Base-by-base conservation (phyloP, 2,888 invertebrate genomes). In the Cryptocheilus praepositus region DNA sequence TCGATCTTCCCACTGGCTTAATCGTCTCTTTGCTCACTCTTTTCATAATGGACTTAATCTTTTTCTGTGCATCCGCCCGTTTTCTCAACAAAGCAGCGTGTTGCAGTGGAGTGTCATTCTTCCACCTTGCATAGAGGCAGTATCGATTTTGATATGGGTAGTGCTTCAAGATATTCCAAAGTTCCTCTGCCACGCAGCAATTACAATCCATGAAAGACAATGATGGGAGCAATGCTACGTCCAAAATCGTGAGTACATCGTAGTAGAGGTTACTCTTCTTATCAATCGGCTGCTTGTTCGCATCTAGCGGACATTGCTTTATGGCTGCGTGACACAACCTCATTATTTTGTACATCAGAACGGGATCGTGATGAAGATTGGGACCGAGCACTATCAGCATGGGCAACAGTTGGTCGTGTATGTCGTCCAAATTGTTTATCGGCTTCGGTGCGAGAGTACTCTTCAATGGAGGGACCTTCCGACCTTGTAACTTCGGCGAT, bases 21-120 rank as follows among this genome's bases (percentile, higher is more conserved):
- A 98, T 97, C 84, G 98, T 99, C 88, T 99, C 99, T 87, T 99
- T 99, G 81, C 98, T 98, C 45, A 97, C 96, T 72, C 95, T 93
- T 90, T 99, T 98, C 96, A 99, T 97, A 45, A 98, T 95, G 76
- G 97, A 97, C 87, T 98, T 98, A 56, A 98, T 96, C 83, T 95
- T 93, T 85, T 98, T 97, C 76, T 97, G 92, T 0, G 96, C 94
- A 85, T 96, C 95, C 0, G 96, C 97, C 51, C 95, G 92, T 44
- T 95, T 94, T 19, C 95, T 92, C 84, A 98, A 92, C 61, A 99
- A 89, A 49, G 94, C 92, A 0, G 98, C 95, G 89, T 98, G 96
- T 54, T 94, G 90, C 67, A 93, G 91, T 77, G 94, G 94, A 0
- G 95, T 93, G 65, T 98, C 97, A 84, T 97, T 97, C 89, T 99